Percentiles rank a stretch among this genome's conserved stretches.
phyloP scores from a whole-genome alignment of 2,888 invertebrate species.

The Drepana falcataria region DNA sequence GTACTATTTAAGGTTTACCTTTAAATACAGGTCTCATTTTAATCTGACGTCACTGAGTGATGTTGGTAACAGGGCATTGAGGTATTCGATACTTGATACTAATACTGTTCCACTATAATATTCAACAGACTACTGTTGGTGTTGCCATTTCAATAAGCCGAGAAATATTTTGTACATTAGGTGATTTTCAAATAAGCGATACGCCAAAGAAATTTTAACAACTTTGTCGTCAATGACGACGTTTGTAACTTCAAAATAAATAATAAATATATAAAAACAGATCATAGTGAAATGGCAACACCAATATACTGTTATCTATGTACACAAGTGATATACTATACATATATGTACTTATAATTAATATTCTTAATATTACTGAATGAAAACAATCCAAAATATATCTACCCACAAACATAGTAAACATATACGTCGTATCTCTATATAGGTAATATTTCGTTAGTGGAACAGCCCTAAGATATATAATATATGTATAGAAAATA shows the following conservation, averaged over 20 bases:
- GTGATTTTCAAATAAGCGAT: background rate
- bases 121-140: conserved; percentile 24
- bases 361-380: conserved; percentile 11
- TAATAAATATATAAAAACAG: background rate
- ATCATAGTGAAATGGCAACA: background rate
- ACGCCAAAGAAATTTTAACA: background rate
- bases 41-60: conserved; percentile 13
- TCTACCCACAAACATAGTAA: conserved; percentile 9
- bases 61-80: conserved; percentile 55
- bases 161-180: background rate
- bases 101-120: conserved; percentile 48
- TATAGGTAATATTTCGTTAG: conserved; percentile 17
- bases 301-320: conserved; percentile 17
- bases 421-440: conserved; percentile 11
- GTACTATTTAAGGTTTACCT: background rate
- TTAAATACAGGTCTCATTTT: conserved; percentile 9
- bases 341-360: conserved; percentile 18
- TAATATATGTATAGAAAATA: conserved; percentile 22
- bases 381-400: conserved; percentile 13
- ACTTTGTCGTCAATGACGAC: too few relatives aligned
- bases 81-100: conserved; percentile 40
- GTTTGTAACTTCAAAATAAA: background rate
- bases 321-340: conserved; percentile 15
- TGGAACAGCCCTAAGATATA: conserved; percentile 23
- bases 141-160: background rate